A percentile compares a stretch with the other conserved stretches of the same genome.
Conservation (phyloP, 2,797 vertebrate genomes). For the Ambastaia sidthimunki region DNA sequence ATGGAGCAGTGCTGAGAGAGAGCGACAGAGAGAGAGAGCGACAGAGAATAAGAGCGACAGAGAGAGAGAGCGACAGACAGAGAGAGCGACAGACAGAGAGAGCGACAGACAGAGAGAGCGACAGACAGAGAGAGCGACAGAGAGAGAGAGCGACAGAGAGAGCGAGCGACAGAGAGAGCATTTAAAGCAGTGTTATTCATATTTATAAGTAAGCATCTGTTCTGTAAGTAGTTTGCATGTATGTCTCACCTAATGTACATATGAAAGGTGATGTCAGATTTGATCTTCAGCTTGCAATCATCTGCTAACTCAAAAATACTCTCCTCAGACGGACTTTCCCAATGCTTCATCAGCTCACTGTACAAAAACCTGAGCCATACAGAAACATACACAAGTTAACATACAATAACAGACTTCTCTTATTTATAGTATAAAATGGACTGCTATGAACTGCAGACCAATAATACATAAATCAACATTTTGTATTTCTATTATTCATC, state of each 20-base stretch:
- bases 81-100: slow-evolving; percentile 7
- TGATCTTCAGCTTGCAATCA: slow-evolving; percentile 82
- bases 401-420: background rate
- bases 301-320: slow-evolving; percentile 86
- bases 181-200: background rate
- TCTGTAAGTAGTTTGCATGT: background rate
- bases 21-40: background rate
- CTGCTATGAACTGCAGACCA: no score
- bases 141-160: slow-evolving; percentile 16
- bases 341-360: slow-evolving; percentile 87
- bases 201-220: background rate
- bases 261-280: slow-evolving; percentile 88
- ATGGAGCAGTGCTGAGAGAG: slow-evolving; percentile 89
- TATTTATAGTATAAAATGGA: background rate
- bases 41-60: no score
- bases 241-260: slow-evolving; percentile 91
- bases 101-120: slow-evolving; percentile 13
- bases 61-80: background rate
- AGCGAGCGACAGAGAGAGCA: background rate
- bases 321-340: slow-evolving; percentile 75
- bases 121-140: no score
- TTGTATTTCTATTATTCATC: no score
- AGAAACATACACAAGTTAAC: background rate
- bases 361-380: slow-evolving; percentile 87
- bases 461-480: no score